These are phyloP conservation scores for Heteractis magnifica DNA, from an alignment of 92 coral and sea anemone species.

Conservation along the genomic window DNA sequence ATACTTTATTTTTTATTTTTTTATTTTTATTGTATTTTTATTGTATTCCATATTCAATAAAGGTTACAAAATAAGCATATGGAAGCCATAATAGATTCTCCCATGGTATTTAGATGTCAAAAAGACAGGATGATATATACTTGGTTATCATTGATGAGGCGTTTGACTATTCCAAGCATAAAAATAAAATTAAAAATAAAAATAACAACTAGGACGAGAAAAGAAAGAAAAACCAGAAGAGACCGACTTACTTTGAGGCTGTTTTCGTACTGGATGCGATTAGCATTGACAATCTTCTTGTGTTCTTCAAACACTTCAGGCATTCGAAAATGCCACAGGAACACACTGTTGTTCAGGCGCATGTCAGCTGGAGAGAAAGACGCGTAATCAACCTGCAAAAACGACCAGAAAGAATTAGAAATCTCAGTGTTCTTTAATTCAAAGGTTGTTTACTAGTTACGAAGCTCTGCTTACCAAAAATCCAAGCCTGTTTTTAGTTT, in stretches of 20 bases:
- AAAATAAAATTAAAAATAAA: no score
- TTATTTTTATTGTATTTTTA: no score
- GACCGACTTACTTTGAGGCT: conserved; percentile 78
- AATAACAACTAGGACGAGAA: not conserved
- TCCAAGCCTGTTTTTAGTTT: conserved; percentile 87
- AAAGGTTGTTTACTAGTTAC: not conserved
- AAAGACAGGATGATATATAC: no score
- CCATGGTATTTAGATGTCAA: no score
- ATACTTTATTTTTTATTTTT: no score
- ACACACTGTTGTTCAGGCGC: conserved; percentile 98
- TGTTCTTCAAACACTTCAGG: conserved; percentile 99
- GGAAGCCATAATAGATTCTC: no score
- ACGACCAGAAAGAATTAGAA: not conserved
- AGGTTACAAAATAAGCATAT: no score
- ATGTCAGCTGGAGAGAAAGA: conserved; percentile 99
- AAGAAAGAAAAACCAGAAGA: not conserved
- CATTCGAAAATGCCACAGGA: conserved; percentile 99
- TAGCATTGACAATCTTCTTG: conserved; percentile 93
- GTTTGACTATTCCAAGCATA: no score
- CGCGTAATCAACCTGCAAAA: conserved; percentile 87
- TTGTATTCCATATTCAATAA: no score
- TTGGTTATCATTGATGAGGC: no score
- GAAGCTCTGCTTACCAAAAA: conserved; percentile 58
- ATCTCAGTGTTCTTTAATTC: not conserved
- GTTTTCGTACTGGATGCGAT: conserved; percentile 97